Percentiles rank a stretch among this genome's conserved stretches.
Evolutionary conservation across 1,140 invertebrate species (phyloP).

Genomic region (Drosophila prosaltans): DNA sequence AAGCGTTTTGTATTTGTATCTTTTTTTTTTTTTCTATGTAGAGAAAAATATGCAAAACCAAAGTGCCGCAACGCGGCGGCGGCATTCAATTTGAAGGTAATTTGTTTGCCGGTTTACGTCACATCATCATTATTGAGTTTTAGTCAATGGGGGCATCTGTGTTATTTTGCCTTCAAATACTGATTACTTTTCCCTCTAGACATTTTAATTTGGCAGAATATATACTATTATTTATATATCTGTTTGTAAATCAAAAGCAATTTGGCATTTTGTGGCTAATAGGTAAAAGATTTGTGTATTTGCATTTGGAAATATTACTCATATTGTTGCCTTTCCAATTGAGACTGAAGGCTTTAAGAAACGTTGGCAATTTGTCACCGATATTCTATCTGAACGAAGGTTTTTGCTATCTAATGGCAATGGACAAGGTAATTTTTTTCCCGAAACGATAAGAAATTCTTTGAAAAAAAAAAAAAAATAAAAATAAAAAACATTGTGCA

Average conservation of each 20-base stretch:
- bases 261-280: slow-evolving; percentile 7
- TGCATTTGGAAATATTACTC: slow-evolving; percentile 1
- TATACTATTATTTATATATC: neutral
- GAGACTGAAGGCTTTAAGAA: neutral
- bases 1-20: neutral
- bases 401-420: neutral
- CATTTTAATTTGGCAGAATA: slow-evolving; percentile 5
- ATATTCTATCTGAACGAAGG: neutral
- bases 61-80: slow-evolving; percentile 16
- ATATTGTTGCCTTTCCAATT: neutral
- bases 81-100: slow-evolving; percentile 12
- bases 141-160: slow-evolving; percentile 37
- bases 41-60: slow-evolving; percentile 28
- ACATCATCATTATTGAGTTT: slow-evolving; percentile 46
- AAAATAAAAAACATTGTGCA: no score
- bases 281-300: slow-evolving; percentile 4
- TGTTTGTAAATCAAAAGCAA: neutral
- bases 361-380: neutral
- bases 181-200: slow-evolving; percentile 6
- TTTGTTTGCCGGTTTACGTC: slow-evolving; percentile 5
- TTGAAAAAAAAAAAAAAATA: neutral
- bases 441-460: neutral
- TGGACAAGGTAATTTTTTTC: neutral
- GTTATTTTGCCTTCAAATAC: slow-evolving; percentile 6
- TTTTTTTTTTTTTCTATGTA: no score